Conservation (phyloP, 2,888 invertebrate genomes). For the Dexiosoma caninum region DNA sequence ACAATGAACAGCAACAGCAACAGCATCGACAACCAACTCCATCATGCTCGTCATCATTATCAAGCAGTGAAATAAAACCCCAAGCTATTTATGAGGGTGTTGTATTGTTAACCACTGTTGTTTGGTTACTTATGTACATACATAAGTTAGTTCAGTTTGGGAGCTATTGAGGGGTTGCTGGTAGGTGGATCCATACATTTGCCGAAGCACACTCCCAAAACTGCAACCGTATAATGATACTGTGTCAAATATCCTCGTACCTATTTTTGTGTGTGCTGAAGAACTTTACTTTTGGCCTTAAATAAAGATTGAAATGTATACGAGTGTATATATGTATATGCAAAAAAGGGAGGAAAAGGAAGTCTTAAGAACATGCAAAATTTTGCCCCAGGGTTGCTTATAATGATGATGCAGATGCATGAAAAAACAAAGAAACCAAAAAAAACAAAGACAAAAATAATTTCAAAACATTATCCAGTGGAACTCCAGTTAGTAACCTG, state of each 20-base stretch:
- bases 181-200: constrained; percentile 55
- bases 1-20: constrained; percentile 45
- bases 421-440: neutral
- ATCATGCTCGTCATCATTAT: neutral
- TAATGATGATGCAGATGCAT: constrained; percentile 21
- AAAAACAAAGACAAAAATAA: constrained; percentile 3
- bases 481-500: constrained; percentile 18
- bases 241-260: constrained; percentile 69
- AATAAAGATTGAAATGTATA: constrained; percentile 26
- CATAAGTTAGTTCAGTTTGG: neutral
- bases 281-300: constrained; percentile 6
- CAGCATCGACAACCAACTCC: neutral
- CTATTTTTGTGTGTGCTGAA: constrained; percentile 1
- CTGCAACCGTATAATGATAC: constrained; percentile 78
- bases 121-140: too few relatives aligned
- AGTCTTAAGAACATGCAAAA: constrained; percentile 53
- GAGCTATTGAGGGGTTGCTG: constrained; percentile 27
- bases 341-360: constrained; percentile 4
- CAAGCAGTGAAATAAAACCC: constrained; percentile 47
- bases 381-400: constrained; percentile 47
- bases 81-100: constrained; percentile 60
- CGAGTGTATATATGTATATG: constrained; percentile 4
- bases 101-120: constrained; percentile 49
- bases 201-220: constrained; percentile 69
- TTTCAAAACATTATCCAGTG: constrained; percentile 39